phyloP scores from a whole-genome alignment of 2,113 vertebrate species.

The Sciurus niger region DNA sequence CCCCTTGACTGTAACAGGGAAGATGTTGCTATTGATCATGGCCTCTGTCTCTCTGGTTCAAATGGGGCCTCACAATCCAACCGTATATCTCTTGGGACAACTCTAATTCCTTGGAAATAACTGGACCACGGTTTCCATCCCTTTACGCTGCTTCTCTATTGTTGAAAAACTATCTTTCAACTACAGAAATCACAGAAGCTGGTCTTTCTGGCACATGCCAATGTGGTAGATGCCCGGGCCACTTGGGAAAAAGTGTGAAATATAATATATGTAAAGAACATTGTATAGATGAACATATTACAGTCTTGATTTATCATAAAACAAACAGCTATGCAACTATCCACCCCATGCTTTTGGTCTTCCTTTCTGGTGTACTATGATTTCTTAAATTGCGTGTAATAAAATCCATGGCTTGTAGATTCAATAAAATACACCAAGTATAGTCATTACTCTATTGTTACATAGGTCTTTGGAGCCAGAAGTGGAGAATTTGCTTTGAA shows the following conservation, averaged over 20 bases:
- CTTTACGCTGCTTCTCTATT: background rate
- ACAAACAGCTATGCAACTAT: background rate
- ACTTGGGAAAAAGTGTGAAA: constrained; percentile 41
- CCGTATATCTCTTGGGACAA: background rate
- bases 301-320: background rate
- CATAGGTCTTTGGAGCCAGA: background rate
- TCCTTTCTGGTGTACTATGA: background rate
- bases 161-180: background rate
- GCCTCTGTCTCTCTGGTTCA: background rate
- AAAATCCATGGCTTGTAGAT: too few relatives aligned
- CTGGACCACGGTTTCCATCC: background rate
- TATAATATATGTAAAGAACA: background rate
- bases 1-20: fast-evolving
- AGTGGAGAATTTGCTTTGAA: background rate
- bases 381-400: background rate
- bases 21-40: background rate
- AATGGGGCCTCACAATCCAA: background rate
- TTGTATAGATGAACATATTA: background rate
- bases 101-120: background rate
- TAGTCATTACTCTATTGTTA: fast-evolving
- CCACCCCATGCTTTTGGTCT: too few relatives aligned
- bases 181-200: background rate
- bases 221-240: background rate
- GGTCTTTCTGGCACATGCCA: background rate
- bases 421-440: background rate